Evolutionary conservation across 1,140 invertebrate species (phyloP), one percentile per base, ranked within the genome.

Genomic region (Cherax quadricarinatus): DNA sequence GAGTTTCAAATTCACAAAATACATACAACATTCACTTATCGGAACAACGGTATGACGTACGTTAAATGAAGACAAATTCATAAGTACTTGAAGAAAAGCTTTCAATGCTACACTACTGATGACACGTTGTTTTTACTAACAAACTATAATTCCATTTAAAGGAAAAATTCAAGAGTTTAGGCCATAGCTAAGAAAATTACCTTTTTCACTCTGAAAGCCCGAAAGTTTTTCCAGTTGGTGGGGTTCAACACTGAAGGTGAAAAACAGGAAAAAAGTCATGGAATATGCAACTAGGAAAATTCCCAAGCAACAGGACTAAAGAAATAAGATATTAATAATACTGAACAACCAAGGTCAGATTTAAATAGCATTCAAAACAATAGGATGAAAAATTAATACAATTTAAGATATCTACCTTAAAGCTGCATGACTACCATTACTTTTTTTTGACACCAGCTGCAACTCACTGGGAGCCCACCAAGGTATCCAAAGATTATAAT

Each of bases 1-100:
- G 85, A 86, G 85, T 49, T 86, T 70, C 48, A 18, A 86, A 51
- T 86, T 48, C 66, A 86, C 53, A 57, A 79, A 62, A 80, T 78
- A 80, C 30, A 81, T 51, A 49, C 9, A 51, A n/a, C 79, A 81
- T 49, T 51, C 48, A 81, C 79, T 51, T 53, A 49, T 81, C 79
- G 51, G n/a, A 81, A 81, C 79, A 49, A 75, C 70, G 30, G 70
- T 30, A 75, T 30, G 5, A 75, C 9, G 70, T 75, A 75, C 24
- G 24, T 30, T 70, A 75, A 75, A 75, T 75, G 30, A 30, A 75
- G 30, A 75, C 70, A 30, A 75, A 75, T 9, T 75, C 12, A 75
- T 75, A 75, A 75, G 70, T 75, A 75, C 70, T 75, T 9, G 24
- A 75, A 75, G 70, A 75, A 14, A 30, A 75, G 70, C 24, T 75